phyloP scores from a whole-genome alignment of 2,113 vertebrate genomes.

The Regulus satrapa region DNA sequence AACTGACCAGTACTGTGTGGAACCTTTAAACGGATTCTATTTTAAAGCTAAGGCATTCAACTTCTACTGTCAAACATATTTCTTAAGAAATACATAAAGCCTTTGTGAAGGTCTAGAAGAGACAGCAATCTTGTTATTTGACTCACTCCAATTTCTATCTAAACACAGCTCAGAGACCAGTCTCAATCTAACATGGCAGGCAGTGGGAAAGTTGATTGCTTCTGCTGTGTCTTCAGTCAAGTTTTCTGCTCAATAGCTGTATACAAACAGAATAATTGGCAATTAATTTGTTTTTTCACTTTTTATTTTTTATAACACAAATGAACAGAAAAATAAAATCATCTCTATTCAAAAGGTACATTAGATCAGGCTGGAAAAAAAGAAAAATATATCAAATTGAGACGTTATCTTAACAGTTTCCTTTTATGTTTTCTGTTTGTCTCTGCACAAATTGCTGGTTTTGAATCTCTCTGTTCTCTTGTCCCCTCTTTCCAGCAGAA shows the following conservation, averaged over 20 bases:
- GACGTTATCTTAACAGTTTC: not conserved
- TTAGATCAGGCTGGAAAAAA: not conserved
- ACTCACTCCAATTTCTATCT: not conserved
- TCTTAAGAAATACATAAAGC: not conserved
- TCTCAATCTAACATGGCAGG: not conserved
- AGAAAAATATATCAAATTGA: not conserved
- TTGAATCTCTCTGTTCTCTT: not conserved
- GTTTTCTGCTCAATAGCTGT: not conserved
- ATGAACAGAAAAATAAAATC: not conserved
- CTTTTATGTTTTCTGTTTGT: not conserved
- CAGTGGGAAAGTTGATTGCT: not conserved
- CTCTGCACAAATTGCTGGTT: not conserved
- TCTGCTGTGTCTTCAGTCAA: not conserved
- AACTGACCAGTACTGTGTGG: rapidly evolving
- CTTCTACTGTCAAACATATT: not conserved
- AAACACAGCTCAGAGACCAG: not conserved
- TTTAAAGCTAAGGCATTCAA: not conserved
- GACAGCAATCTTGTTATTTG: not conserved
- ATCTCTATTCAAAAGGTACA: not conserved
- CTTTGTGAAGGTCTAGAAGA: not conserved
- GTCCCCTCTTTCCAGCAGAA: not conserved
- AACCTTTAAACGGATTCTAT: not conserved
- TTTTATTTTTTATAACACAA: not conserved
- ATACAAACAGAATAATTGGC: not conserved
- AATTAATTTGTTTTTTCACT: not conserved